Evolutionary conservation across 2,888 invertebrate species (phyloP).

Genomic region (Chloroclystis v-ata): DNA sequence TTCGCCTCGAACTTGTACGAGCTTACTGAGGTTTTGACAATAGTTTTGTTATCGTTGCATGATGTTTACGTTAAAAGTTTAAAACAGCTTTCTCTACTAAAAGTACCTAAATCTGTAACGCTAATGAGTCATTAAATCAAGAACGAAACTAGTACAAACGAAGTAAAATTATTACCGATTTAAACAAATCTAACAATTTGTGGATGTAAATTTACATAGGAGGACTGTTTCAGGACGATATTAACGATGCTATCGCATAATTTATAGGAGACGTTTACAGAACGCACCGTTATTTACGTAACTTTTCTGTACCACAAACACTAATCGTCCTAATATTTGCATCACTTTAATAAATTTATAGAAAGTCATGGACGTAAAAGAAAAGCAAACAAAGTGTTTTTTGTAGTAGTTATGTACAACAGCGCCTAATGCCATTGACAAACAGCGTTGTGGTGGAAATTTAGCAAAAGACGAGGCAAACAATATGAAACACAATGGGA

Average conservation of each 20-base stretch:
- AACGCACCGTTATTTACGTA: constrained; percentile 42
- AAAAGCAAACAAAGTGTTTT: constrained; percentile 32
- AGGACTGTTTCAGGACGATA: constrained; percentile 33
- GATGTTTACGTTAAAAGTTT: too few relatives aligned
- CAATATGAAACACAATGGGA: constrained; percentile 50
- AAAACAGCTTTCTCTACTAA: too few relatives aligned
- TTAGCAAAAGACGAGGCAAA: constrained; percentile 44
- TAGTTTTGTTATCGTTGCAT: too few relatives aligned
- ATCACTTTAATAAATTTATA: too few relatives aligned
- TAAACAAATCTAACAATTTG: too few relatives aligned
- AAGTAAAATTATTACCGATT: too few relatives aligned
- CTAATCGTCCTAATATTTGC: neutral
- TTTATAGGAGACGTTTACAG: constrained; percentile 65
- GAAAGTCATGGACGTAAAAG: neutral
- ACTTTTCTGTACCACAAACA: constrained; percentile 35
- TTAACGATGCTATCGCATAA: constrained; percentile 58
- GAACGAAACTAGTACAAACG: too few relatives aligned
- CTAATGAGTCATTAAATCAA: too few relatives aligned
- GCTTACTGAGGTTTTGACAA: too few relatives aligned
- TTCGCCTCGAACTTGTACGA: too few relatives aligned
- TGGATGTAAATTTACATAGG: neutral
- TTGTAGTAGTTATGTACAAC: constrained; percentile 34
- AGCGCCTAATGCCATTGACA: constrained; percentile 45
- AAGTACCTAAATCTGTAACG: too few relatives aligned
- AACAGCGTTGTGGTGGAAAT: constrained; percentile 57